Percentiles rank a stretch among this genome's conserved stretches.
These are phyloP conservation scores for Drosophila eugracilis DNA, from an alignment of 1,140 invertebrate species.

Conservation along the genomic window DNA sequence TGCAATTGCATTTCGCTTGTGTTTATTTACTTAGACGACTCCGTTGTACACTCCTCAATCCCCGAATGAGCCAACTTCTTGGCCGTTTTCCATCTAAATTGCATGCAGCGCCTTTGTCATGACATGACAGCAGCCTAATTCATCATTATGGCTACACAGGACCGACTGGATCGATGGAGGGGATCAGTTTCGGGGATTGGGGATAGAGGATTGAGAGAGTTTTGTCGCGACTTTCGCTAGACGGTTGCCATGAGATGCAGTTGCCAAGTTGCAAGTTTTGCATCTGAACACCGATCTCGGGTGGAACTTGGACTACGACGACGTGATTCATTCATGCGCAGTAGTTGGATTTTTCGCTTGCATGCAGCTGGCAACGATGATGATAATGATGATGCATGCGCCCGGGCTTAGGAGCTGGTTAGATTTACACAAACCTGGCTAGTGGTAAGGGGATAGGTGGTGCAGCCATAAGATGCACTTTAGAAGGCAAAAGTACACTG, in stretches of 20 bases:
- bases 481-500: slow-evolving; percentile 62
- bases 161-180: slow-evolving; percentile 25
- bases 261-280: slow-evolving; percentile 15
- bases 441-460: too few relatives aligned
- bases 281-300: slow-evolving; percentile 46
- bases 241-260: slow-evolving; percentile 62
- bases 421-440: too few relatives aligned
- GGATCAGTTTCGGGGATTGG: background rate
- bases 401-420: slow-evolving; percentile 34
- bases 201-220: slow-evolving; percentile 62
- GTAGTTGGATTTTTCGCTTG: slow-evolving; percentile 74
- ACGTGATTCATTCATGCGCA: slow-evolving; percentile 78
- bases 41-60: background rate
- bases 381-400: slow-evolving; percentile 74
- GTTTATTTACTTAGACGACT: slow-evolving; percentile 66
- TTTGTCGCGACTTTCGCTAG: slow-evolving; percentile 83
- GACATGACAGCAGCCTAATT: slow-evolving; percentile 84
- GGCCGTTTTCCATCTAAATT: slow-evolving; percentile 53
- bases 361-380: slow-evolving; percentile 62
- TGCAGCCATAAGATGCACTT: slow-evolving; percentile 14
- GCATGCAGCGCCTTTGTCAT: slow-evolving; percentile 83
- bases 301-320: slow-evolving; percentile 3
- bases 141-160: slow-evolving; percentile 78
- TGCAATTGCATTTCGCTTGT: slow-evolving; percentile 72
- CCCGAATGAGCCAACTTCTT: background rate